These are phyloP conservation scores for Sebastes iracundus DNA, from an alignment of 2,797 vertebrate genomes.

Conservation along the genomic window DNA sequence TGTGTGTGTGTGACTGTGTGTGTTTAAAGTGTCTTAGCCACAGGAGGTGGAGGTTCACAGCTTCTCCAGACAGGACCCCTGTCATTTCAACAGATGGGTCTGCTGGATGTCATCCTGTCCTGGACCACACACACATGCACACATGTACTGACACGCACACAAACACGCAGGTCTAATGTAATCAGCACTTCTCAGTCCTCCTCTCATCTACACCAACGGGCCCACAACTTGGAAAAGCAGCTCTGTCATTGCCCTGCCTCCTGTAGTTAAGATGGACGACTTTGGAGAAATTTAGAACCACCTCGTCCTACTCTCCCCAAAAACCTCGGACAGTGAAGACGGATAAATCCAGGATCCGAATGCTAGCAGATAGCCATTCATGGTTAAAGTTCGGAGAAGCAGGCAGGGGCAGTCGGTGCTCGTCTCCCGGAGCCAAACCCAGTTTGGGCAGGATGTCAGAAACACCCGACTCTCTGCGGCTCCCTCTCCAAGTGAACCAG, in stretches of 20 bases:
- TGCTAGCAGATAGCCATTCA: slow-evolving; percentile 13
- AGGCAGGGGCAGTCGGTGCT: background rate
- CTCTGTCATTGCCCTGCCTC: slow-evolving; percentile 24
- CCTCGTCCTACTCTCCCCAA: background rate
- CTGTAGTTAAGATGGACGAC: slow-evolving; percentile 34
- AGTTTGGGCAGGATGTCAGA: slow-evolving; percentile 43
- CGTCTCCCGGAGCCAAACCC: slow-evolving; percentile 29
- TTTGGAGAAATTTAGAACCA: slow-evolving; percentile 39
- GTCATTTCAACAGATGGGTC: slow-evolving; percentile 71
- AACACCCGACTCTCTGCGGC: slow-evolving; percentile 40
- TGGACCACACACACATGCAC: slow-evolving; percentile 69
- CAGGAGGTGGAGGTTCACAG: slow-evolving; percentile 60
- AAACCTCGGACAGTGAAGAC: slow-evolving; percentile 19
- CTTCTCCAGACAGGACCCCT: slow-evolving; percentile 56
- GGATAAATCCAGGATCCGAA: slow-evolving; percentile 21
- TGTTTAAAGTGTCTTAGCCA: slow-evolving; percentile 41
- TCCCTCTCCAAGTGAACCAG: slow-evolving; percentile 26
- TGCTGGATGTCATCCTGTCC: slow-evolving; percentile 58
- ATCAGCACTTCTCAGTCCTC: slow-evolving; percentile 38
- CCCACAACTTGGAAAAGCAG: slow-evolving; percentile 20
- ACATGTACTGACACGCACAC: slow-evolving; percentile 1
- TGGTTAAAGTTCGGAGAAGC: slow-evolving; percentile 30
- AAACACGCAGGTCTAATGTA: slow-evolving; percentile 23
- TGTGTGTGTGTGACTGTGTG: slow-evolving; percentile 8
- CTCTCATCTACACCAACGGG: slow-evolving; percentile 7